A percentile compares a stretch with the other conserved stretches of the same genome.
Evolutionary conservation across 2,797 vertebrate species (phyloP).

Genomic region (Peromyscus melanophrys): DNA sequence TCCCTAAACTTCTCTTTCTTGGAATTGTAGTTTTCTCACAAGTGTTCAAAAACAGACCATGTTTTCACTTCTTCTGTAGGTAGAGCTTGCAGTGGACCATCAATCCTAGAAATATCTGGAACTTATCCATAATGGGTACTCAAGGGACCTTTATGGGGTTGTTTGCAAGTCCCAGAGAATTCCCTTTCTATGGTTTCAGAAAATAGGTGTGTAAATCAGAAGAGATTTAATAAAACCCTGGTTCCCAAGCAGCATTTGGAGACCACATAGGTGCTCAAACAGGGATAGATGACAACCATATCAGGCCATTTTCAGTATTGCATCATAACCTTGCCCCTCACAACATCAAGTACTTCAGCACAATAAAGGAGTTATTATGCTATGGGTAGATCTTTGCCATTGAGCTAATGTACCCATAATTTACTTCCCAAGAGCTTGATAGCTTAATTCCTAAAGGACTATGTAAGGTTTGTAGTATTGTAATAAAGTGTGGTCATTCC

Average conservation of each 20-base stretch:
- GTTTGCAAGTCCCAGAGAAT: not conserved
- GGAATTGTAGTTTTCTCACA: not conserved
- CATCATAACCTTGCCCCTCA: not conserved
- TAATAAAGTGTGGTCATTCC: not conserved
- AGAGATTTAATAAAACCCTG: not conserved
- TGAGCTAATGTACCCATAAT: not conserved
- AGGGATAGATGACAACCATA: not conserved
- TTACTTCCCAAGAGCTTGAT: not conserved
- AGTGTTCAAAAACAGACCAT: not conserved
- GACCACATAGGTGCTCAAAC: not conserved
- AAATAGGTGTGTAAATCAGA: not conserved
- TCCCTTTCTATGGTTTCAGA: not conserved
- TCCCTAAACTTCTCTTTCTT: not conserved
- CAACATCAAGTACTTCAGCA: not conserved
- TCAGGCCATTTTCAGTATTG: not conserved
- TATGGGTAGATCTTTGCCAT: not conserved
- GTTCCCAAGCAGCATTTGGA: not conserved
- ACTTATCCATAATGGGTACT: not conserved
- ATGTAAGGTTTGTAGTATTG: not conserved
- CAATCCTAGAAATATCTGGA: not conserved
- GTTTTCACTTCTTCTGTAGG: slow-evolving; percentile 10
- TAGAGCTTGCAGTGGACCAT: not conserved
- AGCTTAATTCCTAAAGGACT: not conserved
- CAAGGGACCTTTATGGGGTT: not conserved
- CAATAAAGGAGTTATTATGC: not conserved